Base-by-base conservation (phyloP, 2,888 invertebrate species). In the Clistopyga incitator region DNA sequence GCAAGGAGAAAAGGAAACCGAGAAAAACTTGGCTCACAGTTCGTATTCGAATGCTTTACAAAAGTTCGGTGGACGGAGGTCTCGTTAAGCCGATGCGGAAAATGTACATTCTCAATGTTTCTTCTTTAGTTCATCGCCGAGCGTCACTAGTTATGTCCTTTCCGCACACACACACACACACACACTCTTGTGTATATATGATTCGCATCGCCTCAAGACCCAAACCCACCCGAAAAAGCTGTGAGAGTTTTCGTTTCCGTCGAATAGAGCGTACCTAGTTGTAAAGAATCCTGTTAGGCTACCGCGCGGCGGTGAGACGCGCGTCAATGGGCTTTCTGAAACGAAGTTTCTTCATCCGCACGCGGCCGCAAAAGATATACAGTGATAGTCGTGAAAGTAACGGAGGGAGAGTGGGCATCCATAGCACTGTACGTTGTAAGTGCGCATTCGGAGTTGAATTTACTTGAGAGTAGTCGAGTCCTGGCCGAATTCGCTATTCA, bases 401-500 rank as follows among this genome's bases (percentile, higher is more conserved):
- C 47, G 52, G 54, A 38, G 38, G 8, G 38, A 61, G 54, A 38
- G 38, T 38, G 38, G 38, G 38, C 10, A 38, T 38, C 6, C 54
- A 47, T 47, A 59, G 54, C 13, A 13, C 23, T 67, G 34, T 45
- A 38, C 18, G 64, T 76, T 70, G 38, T 54, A 42, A 75, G 75
- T 70, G 79, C 67, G 61, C 52, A 77, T 80, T 78, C 68, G 68
- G 47, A 81, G 77, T 80, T 74, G 77, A 84, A 77, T 82, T 78
- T 75, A 56, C 47, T 61, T 56, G 25, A 23, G 82, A 45, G 34
- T 45, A 20, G 38, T 38, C 38, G 50, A 42, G 61, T 64, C 75
- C 70, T 64, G 81, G 65, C 71, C 76, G 81, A 83, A 83, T 83
- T 59, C 56, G 29, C 64, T 50, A 56, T 59, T 76, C 59, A 65